Percentiles rank a stretch among this genome's conserved stretches.
Evolutionary conservation across 1,140 invertebrate species (phyloP).

Genomic region (Drosophila nebulosa): DNA sequence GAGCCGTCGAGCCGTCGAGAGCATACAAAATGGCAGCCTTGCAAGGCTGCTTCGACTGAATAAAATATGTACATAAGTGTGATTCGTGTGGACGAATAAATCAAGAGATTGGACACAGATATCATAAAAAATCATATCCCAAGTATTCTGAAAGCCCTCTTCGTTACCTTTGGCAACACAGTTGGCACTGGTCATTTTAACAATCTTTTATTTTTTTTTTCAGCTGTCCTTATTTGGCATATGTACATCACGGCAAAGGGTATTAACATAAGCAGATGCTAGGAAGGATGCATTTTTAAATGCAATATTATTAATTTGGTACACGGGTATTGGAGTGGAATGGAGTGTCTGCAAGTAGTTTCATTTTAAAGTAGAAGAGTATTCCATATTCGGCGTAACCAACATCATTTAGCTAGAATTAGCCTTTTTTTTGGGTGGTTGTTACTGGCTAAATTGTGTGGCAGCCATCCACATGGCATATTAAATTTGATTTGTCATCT

Average conservation of each 20-base stretch:
- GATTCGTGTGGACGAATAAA: conserved; percentile 80
- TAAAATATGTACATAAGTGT: conserved; percentile 79
- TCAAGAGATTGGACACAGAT: conserved; percentile 80
- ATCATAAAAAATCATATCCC: conserved; percentile 80
- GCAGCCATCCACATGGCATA: conserved; percentile 67
- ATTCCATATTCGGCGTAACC: neutral
- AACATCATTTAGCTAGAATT: neutral
- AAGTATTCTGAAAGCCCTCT: conserved; percentile 39
- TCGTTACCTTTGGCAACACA: conserved; percentile 10
- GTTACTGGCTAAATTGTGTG: conserved; percentile 14
- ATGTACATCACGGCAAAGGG: conserved; percentile 18
- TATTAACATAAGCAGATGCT: conserved; percentile 23
- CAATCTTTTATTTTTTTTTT: conserved; percentile 29
- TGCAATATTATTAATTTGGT: neutral
- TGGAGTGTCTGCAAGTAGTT: no score
- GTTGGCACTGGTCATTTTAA: conserved; percentile 41
- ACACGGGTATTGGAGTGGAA: no score
- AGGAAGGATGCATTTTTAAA: neutral
- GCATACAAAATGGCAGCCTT: conserved; percentile 66
- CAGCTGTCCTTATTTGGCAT: conserved; percentile 45
- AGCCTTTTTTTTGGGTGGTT: neutral
- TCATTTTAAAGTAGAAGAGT: no score
- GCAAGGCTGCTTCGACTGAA: conserved; percentile 44
- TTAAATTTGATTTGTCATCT: conserved; percentile 80
- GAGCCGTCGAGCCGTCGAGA: conserved; percentile 24